phyloP scores from a whole-genome alignment of 2,888 invertebrate species.

The Ditula angustiorana region DNA sequence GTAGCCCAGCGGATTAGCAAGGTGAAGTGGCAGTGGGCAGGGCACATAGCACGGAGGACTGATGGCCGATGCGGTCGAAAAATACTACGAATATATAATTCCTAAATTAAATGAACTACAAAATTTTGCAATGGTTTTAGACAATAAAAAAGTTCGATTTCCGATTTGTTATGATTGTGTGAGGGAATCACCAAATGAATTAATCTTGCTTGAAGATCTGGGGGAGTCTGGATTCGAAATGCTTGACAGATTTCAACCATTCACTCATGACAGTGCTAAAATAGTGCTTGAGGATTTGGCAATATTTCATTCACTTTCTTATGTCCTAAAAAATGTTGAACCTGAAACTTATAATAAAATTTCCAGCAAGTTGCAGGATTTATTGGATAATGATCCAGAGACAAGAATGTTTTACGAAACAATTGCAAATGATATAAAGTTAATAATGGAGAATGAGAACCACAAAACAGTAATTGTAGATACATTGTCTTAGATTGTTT shows the following conservation, averaged over 20 bases:
- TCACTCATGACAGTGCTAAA: slow-evolving; percentile 53
- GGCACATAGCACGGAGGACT: no score
- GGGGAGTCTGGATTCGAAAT: slow-evolving; percentile 50
- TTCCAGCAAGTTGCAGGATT: slow-evolving; percentile 43
- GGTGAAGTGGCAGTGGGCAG: no score
- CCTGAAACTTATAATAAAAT: slow-evolving; percentile 48
- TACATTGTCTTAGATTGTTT: slow-evolving; percentile 35
- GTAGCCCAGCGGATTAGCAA: no score
- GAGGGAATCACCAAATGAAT: slow-evolving; percentile 53
- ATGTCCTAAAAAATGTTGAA: slow-evolving; percentile 54
- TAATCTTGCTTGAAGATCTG: slow-evolving; percentile 63
- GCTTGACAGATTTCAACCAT: slow-evolving; percentile 54
- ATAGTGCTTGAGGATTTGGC: slow-evolving; percentile 58
- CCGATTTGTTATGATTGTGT: slow-evolving; percentile 57
- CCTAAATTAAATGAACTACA: slow-evolving; percentile 57
- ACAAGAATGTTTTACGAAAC: slow-evolving; percentile 22
- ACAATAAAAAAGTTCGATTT: slow-evolving; percentile 51
- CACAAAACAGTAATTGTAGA: slow-evolving; percentile 48
- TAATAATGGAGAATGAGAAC: slow-evolving; percentile 47
- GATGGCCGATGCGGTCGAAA: no score
- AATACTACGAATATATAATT: slow-evolving; percentile 55
- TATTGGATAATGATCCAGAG: neutral
- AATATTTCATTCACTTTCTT: slow-evolving; percentile 61
- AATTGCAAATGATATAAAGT: slow-evolving; percentile 41
- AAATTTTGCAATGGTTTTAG: slow-evolving; percentile 50